Evolutionary conservation across 2,797 vertebrate species (phyloP), one percentile per base, ranked within the genome.

Genomic region (Jordanella pulchra): DNA sequence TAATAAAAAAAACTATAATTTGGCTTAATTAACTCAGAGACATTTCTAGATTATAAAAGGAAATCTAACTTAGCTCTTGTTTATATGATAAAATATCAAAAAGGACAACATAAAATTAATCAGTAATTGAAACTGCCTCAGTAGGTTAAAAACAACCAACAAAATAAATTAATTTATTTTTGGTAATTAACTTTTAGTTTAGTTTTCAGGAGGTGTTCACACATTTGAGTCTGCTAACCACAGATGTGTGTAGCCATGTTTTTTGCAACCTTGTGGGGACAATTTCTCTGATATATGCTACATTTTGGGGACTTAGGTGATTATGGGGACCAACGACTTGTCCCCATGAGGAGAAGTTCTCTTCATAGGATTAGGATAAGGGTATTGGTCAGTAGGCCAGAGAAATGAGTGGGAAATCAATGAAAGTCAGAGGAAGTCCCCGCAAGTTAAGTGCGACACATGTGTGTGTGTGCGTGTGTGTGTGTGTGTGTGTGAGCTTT

Each of bases 401-500:
- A n/a, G n/a, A n/a, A n/a, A n/a, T n/a, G n/a, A n/a, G n/a, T n/a
- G n/a, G n/a, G n/a, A n/a, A n/a, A n/a, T n/a, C n/a, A n/a, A n/a
- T n/a, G n/a, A n/a, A n/a, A n/a, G n/a, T n/a, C n/a, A n/a, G n/a
- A n/a, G n/a, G n/a, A n/a, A n/a, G n/a, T n/a, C n/a, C n/a, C n/a
- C n/a, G n/a, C n/a, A n/a, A n/a, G n/a, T n/a, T n/a, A n/a, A n/a
- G n/a, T n/a, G n/a, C n/a, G n/a, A n/a, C n/a, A n/a, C n/a, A 30
- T 51, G 61, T 14, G 39, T 21, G n/a, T 69, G 56, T 54, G 28
- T 60, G 48, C 53, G 58, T 21, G 35, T 21, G 35, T 28, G 60
- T 55, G 64, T 28, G 28, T 61, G 68, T 30, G 61, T 48, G 79
- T 76, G 78, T 68, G 69, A 73, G 86, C 89, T 84, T 84, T 94